phyloP scores from a whole-genome alignment of 2,888 invertebrate genomes.

The Marronus borbonicus region DNA sequence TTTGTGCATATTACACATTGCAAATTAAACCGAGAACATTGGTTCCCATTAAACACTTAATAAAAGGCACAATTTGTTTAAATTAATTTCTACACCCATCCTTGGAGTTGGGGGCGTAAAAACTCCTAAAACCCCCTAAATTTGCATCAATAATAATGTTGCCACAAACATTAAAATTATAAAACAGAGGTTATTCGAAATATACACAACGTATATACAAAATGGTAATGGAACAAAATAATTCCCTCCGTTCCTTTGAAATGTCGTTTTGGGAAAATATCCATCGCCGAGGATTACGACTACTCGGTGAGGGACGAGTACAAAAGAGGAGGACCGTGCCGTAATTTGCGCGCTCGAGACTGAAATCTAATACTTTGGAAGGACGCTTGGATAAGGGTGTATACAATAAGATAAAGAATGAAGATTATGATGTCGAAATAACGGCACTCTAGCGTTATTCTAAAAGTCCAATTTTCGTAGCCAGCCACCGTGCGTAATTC shows the following conservation, averaged over 20 bases:
- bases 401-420: constrained; percentile 2
- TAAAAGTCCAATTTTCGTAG: constrained; percentile 42
- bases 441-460: constrained; percentile 31
- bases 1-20: too few relatives aligned
- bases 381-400: not conserved
- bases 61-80: too few relatives aligned
- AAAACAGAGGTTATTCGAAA: too few relatives aligned
- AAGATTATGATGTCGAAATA: constrained; percentile 16
- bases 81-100: too few relatives aligned
- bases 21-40: too few relatives aligned
- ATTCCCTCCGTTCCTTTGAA: constrained; percentile 1
- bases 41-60: too few relatives aligned
- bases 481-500: constrained; percentile 41
- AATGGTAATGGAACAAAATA: constrained; percentile 22
- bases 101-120: too few relatives aligned
- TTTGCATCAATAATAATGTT: too few relatives aligned
- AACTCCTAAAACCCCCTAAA: too few relatives aligned
- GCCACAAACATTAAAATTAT: too few relatives aligned
- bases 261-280: constrained; percentile 2
- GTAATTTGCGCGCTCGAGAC: not conserved
- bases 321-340: not conserved
- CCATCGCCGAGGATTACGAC: not conserved
- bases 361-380: not conserved
- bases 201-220: not conserved
- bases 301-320: not conserved